A percentile compares a stretch with the other conserved stretches of the same genome.
Conservation (phyloP, 2,888 invertebrate species). For the Campaea margaritaria region DNA sequence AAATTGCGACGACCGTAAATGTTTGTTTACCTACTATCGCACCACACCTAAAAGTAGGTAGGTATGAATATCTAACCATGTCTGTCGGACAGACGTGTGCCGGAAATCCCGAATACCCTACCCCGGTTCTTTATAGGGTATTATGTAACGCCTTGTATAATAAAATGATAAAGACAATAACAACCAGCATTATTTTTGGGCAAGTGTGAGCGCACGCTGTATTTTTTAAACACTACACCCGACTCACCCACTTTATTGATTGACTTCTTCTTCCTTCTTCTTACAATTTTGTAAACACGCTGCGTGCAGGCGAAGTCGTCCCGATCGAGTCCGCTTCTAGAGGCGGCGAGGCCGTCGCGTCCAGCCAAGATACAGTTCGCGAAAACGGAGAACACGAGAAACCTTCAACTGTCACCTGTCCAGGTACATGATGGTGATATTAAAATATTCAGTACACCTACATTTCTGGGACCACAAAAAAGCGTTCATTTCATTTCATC, state of each 20-base stretch:
- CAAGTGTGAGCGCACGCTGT: slow-evolving; percentile 9
- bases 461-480: too few relatives aligned
- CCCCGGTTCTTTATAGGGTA: too few relatives aligned
- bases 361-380: slow-evolving; percentile 79
- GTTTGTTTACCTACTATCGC: too few relatives aligned
- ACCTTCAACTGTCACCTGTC: slow-evolving; percentile 88
- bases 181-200: slow-evolving; percentile 1
- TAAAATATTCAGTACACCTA: too few relatives aligned
- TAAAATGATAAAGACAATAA: not conserved
- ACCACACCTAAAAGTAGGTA: too few relatives aligned
- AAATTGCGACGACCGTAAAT: too few relatives aligned
- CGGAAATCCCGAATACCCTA: too few relatives aligned
- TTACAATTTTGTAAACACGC: slow-evolving; percentile 5
- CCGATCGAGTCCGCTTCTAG: slow-evolving; percentile 71
- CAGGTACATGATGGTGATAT: slow-evolving; percentile 87
- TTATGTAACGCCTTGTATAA: too few relatives aligned
- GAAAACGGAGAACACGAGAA: slow-evolving; percentile 86
- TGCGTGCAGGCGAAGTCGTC: slow-evolving; percentile 64
- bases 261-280: slow-evolving; percentile 1
- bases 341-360: slow-evolving; percentile 69
- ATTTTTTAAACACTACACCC: slow-evolving; percentile 3
- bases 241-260: not conserved
- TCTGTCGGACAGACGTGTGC: too few relatives aligned
- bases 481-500: not conserved
- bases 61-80: too few relatives aligned